Conservation (phyloP, 2,888 invertebrate species). For the Sphaeridia pumilis region DNA sequence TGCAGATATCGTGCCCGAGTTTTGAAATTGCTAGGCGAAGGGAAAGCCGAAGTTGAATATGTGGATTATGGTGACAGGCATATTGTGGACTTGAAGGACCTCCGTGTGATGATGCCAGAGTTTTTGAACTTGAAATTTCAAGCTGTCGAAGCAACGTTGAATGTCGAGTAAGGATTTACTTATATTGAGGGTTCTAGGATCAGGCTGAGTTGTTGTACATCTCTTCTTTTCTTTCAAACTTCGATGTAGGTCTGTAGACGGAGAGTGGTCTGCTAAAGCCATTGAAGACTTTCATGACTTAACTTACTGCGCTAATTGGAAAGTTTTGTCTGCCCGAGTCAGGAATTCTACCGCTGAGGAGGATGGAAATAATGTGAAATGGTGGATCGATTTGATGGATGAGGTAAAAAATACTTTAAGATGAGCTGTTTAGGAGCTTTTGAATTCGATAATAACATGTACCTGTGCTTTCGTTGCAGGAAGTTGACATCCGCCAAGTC, state of each 20-base stretch:
- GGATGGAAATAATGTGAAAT: neutral
- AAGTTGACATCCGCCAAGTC: too few species aligned
- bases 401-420: too few species aligned
- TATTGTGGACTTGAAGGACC: slow-evolving; percentile 51
- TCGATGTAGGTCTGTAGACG: slow-evolving; percentile 27
- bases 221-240: neutral
- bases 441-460: too few species aligned
- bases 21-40: slow-evolving; percentile 50
- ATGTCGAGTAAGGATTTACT: slow-evolving; percentile 25
- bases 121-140: slow-evolving; percentile 61
- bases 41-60: slow-evolving; percentile 58
- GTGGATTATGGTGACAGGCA: slow-evolving; percentile 81
- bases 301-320: slow-evolving; percentile 54
- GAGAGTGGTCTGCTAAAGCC: slow-evolving; percentile 38
- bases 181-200: neutral
- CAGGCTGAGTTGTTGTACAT: neutral
- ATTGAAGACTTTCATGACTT: slow-evolving; percentile 40
- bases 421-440: too few species aligned
- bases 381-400: slow-evolving; percentile 51
- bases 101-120: slow-evolving; percentile 64
- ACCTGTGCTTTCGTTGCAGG: too few species aligned
- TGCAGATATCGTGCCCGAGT: slow-evolving; percentile 67
- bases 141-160: slow-evolving; percentile 55
- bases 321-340: slow-evolving; percentile 60
- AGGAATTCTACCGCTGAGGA: neutral